A percentile compares a stretch with the other conserved stretches of the same genome.
These are phyloP conservation scores for Centrocercus urophasianus DNA, from an alignment of 2,113 vertebrate species.

Conservation along the genomic window DNA sequence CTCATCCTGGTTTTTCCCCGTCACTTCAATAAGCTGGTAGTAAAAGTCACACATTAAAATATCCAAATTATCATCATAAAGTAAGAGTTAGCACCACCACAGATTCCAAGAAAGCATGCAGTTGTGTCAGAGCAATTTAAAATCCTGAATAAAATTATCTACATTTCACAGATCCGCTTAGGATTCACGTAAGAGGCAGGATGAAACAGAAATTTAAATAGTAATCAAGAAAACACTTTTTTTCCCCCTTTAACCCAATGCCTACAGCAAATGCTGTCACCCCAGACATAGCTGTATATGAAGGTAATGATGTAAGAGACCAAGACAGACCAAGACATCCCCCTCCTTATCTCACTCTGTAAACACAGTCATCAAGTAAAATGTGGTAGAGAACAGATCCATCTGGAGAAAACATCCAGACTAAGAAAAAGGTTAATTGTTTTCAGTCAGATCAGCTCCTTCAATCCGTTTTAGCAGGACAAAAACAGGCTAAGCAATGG, in stretches of 20 bases:
- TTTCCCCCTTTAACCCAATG: neutral
- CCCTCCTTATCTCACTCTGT: neutral
- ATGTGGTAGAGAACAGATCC: neutral
- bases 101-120: neutral
- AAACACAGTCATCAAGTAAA: neutral
- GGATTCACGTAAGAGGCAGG: neutral
- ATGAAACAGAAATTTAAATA: neutral
- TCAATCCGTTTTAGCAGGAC: neutral
- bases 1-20: constrained; percentile 94
- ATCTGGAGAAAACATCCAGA: neutral
- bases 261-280: neutral
- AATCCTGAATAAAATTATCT: neutral
- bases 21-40: constrained; percentile 94
- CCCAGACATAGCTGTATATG: neutral
- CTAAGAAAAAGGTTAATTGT: neutral
- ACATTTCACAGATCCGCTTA: neutral
- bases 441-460: neutral
- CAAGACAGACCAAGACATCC: neutral
- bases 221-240: neutral
- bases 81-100: neutral
- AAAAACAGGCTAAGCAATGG: neutral
- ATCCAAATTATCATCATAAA: neutral
- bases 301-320: neutral
- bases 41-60: constrained; percentile 35
- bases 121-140: neutral